These are phyloP conservation scores for Channa striata DNA, from an alignment of 2,797 vertebrate genomes.

Conservation along the genomic window DNA sequence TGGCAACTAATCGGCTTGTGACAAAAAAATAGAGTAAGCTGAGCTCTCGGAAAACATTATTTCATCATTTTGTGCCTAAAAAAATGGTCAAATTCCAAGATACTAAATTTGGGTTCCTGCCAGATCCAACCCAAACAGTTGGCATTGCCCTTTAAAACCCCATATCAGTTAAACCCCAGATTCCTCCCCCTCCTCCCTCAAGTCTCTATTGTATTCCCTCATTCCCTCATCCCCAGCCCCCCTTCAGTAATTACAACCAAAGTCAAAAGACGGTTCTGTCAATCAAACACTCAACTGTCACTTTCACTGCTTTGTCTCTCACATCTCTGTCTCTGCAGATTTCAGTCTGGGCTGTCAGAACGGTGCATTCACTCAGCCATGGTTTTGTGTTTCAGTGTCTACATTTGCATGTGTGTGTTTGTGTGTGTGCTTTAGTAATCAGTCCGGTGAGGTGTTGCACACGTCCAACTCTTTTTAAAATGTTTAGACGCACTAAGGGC, in stretches of 20 bases:
- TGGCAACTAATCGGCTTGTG: not conserved
- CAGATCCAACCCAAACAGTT: conserved; percentile 34
- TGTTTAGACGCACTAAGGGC: not conserved
- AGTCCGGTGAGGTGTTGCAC: not conserved
- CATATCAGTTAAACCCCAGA: conserved; percentile 53
- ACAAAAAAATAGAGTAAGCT: not conserved
- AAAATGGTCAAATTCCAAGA: conserved; percentile 25
- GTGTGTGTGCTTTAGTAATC: not conserved
- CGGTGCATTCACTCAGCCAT: conserved; percentile 21
- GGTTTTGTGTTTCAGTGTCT: conserved; percentile 27
- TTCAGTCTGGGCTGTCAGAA: conserved; percentile 60
- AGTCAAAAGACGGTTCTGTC: conserved; percentile 77
- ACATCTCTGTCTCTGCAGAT: conserved; percentile 57
- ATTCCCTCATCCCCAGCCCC: conserved; percentile 37
- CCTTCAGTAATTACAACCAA: conserved; percentile 79
- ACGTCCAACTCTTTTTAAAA: too few relatives aligned
- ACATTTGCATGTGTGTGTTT: too few relatives aligned
- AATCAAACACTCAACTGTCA: conserved; percentile 77
- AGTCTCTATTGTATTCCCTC: conserved; percentile 64
- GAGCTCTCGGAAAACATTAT: not conserved
- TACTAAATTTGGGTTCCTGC: conserved; percentile 11
- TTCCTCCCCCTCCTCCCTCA: conserved; percentile 49
- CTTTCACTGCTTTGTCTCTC: conserved; percentile 68
- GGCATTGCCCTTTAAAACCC: conserved; percentile 48
- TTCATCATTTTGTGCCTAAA: conserved; percentile 3